Evolutionary conservation across 2,113 vertebrate genomes (phyloP).

Genomic region (Callithrix jacchus): DNA sequence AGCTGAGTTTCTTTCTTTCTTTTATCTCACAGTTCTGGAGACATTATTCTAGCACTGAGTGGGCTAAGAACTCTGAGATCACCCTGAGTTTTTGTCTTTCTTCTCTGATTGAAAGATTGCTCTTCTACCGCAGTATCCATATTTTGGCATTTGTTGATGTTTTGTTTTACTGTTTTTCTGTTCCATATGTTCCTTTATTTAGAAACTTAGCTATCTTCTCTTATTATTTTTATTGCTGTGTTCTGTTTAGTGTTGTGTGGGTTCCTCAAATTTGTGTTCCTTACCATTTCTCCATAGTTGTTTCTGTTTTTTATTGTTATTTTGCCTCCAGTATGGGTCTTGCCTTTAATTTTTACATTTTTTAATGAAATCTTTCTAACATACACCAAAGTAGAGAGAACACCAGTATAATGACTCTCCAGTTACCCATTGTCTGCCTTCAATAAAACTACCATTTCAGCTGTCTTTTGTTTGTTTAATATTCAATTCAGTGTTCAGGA

Average conservation of each 20-base stretch:
- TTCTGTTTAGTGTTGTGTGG: background rate
- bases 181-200: constrained; percentile 28
- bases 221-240: background rate
- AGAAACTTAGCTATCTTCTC: background rate
- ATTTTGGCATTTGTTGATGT: background rate
- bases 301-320: background rate
- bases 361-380: background rate
- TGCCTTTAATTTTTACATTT: background rate
- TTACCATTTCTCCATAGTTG: background rate
- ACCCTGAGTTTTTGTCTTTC: background rate
- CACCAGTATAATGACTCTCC: background rate
- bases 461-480: constrained; percentile 29
- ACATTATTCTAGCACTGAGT: background rate
- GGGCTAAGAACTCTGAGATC: background rate
- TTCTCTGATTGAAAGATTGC: background rate
- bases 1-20: background rate
- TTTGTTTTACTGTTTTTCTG: constrained; percentile 47
- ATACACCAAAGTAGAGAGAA: background rate
- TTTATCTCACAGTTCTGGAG: background rate
- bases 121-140: background rate
- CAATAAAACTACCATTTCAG: background rate
- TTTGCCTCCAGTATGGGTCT: constrained; percentile 14
- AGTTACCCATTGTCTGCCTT: background rate
- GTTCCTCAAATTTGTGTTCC: background rate
- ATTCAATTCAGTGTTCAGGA: background rate